phyloP scores from a whole-genome alignment of 2,797 vertebrate genomes.

The Eulemur rubriventer region DNA sequence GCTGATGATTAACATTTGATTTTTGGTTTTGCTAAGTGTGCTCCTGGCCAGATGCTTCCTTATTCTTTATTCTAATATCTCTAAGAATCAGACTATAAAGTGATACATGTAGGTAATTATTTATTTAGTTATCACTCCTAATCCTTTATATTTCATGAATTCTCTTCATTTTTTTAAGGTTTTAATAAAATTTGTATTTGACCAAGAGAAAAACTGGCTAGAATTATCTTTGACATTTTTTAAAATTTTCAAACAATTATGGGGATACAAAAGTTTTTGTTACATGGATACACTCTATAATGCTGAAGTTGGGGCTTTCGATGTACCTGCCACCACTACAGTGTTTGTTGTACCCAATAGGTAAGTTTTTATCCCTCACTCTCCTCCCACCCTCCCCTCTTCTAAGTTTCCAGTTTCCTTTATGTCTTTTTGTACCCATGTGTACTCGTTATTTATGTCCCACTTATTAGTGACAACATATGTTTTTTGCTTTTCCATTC shows the following conservation, averaged over 20 bases:
- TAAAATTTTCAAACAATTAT: background rate
- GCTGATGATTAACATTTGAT: background rate
- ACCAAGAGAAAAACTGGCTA: background rate
- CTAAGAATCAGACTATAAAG: background rate
- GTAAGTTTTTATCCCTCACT: background rate
- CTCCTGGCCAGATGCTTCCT: background rate
- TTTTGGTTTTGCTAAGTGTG: background rate
- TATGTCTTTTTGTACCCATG: background rate
- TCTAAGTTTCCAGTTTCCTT: background rate
- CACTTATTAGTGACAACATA: background rate
- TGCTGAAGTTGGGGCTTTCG: background rate
- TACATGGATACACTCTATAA: background rate
- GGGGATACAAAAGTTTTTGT: background rate
- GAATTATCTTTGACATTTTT: background rate
- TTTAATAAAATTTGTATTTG: background rate
- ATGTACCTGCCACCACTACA: background rate
- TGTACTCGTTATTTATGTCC: background rate
- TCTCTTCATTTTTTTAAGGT: background rate
- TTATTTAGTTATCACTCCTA: background rate
- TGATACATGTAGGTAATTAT: background rate
- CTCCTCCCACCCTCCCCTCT: background rate
- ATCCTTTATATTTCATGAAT: background rate
- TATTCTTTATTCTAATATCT: background rate
- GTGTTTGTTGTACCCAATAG: background rate
- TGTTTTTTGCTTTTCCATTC: background rate